Conservation (phyloP, 2,113 vertebrate genomes). For the Microtus oregoni region DNA sequence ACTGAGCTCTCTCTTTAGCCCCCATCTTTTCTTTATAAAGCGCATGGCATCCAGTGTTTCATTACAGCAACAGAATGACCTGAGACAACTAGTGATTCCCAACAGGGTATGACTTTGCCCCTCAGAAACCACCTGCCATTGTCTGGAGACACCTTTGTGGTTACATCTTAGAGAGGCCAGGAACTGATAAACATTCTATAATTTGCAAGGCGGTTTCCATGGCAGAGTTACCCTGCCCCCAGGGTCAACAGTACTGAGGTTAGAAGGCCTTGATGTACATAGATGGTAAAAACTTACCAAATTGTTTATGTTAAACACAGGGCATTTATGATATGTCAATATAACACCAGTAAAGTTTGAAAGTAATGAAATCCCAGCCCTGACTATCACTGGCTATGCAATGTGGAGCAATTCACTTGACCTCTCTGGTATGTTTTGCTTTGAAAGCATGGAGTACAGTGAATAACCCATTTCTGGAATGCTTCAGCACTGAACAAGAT, state of each 20-base stretch:
- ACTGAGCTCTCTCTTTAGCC: not conserved
- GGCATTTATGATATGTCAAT: not conserved
- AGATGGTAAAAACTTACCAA: rapidly evolving
- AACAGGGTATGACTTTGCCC: too few species aligned
- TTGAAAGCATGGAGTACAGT: not conserved
- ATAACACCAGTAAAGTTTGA: not conserved
- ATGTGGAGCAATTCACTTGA: rapidly evolving
- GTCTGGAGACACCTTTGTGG: not conserved
- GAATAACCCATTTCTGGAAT: not conserved
- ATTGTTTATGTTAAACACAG: rapidly evolving
- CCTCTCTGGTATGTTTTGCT: not conserved
- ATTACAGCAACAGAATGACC: not conserved
- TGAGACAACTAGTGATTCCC: not conserved
- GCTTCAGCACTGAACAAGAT: not conserved
- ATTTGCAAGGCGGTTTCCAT: rapidly evolving
- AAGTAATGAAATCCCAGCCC: not conserved
- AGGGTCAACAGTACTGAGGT: rapidly evolving
- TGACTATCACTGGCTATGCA: not conserved
- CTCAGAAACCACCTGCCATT: not conserved
- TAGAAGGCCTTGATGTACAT: not conserved
- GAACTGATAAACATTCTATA: rapidly evolving
- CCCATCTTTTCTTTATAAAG: not conserved
- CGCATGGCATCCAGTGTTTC: not conserved
- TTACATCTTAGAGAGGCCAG: not conserved
- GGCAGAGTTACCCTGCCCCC: not conserved